Evolutionary conservation across 2,797 vertebrate genomes (phyloP), one percentile per base, ranked within the genome.

Genomic region (Phrynocephalus vlangalii): DNA sequence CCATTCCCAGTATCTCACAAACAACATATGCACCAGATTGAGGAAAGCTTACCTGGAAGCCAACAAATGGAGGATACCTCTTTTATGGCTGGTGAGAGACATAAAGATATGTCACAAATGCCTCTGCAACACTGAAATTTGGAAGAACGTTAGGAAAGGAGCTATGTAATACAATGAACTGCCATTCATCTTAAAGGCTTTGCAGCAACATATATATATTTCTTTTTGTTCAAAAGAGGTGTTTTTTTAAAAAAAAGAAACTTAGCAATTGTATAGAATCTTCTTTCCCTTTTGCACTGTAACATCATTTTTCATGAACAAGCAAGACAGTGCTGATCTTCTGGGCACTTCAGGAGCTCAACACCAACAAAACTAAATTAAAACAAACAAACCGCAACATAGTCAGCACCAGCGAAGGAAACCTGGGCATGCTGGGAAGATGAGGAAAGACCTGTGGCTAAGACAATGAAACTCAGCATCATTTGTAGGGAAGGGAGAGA

Each of bases 381-480:
- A 93, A 66, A 83, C 20, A 20, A 10, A 56, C 9, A 22, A 26
- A 76, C 44, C 22, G 1, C 73, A 85, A 88, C 85, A 92, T 56
- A 93, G 84, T 85, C 94, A 94, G 94, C 94, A 94, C 92, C 94
- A 93, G 85, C 93, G 92, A 91, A 93, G 92, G 92, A 89, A 94
- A 94, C 90, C 93, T 92, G 94, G 95, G 84, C 91, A 91, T 88
- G 60, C 30, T 2, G 78, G 73, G 60, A 76, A 26, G 71, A 68
- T 63, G 89, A 44, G 79, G 82, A 87, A 90, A 92, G 87, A 92
- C 88, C 90, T 90, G 90, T 91, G 93, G 92, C 87, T 91, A 94
- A 94, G 92, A 94, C 90, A 92, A 6, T 93, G 26, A 0, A 84
- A 92, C 91, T 84, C 89, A 88, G 70, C 85, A 86, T 88, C 90